phyloP scores from a whole-genome alignment of 1,140 invertebrate species.

The Brachionus angularis region DNA sequence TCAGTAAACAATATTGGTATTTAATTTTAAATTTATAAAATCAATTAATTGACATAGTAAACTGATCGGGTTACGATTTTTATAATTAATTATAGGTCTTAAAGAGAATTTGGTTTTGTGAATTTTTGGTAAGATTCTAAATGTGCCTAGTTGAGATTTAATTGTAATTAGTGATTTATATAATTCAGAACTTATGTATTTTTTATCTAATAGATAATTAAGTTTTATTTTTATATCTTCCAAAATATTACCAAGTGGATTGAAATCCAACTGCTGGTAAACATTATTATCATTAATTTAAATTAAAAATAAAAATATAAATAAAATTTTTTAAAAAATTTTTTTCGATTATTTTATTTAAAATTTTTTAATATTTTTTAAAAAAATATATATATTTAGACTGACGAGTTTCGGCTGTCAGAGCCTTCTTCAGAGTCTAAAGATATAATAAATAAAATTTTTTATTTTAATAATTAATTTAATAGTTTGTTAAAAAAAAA shows the following conservation, averaged over 20 bases:
- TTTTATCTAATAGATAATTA: neutral
- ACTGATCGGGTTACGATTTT: neutral
- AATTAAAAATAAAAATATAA: too few species aligned
- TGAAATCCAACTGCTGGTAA: neutral
- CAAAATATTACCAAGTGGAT: neutral
- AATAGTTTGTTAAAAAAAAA: too few species aligned
- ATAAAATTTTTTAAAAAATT: too few species aligned
- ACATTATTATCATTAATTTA: neutral
- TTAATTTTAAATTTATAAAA: too few species aligned
- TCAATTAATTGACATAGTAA: slow-evolving; percentile 6
- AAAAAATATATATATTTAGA: too few species aligned
- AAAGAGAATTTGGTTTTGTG: slow-evolving; percentile 12
- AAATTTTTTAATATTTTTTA: too few species aligned
- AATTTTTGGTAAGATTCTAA: slow-evolving; percentile 24
- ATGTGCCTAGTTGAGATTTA: slow-evolving; percentile 1
- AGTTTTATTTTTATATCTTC: slow-evolving; percentile 1
- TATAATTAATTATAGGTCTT: slow-evolving; percentile 19
- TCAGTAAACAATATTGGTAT: too few species aligned
- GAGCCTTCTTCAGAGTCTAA: too few species aligned
- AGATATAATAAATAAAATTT: too few species aligned
- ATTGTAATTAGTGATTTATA: neutral
- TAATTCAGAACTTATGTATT: neutral
- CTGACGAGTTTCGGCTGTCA: too few species aligned
- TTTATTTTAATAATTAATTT: too few species aligned
- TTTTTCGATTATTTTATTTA: too few species aligned